Percentiles rank a stretch among this genome's conserved stretches.
Evolutionary conservation across 1,140 invertebrate species (phyloP).

Genomic region (Dolichoris vasculosae): DNA sequence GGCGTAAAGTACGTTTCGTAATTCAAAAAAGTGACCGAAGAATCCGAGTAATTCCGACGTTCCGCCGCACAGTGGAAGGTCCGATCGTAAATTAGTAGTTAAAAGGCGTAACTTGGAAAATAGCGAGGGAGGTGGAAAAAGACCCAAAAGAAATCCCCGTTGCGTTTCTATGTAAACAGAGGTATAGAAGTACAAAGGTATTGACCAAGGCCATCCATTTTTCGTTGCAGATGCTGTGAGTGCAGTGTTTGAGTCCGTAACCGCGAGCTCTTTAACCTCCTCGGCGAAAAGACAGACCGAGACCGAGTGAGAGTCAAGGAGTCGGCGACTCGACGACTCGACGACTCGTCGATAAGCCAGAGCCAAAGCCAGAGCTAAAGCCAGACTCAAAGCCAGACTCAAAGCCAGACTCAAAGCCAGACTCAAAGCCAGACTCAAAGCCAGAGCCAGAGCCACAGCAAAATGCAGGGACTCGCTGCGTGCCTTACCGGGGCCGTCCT

Average conservation of each 20-base stretch:
- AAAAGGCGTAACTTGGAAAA: neutral
- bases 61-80: neutral
- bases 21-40: neutral
- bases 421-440: too few relatives aligned
- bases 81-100: neutral
- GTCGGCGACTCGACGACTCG: neutral
- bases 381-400: too few relatives aligned
- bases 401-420: too few relatives aligned
- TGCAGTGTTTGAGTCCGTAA: neutral
- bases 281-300: neutral
- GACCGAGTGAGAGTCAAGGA: neutral
- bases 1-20: neutral
- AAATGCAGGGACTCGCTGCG: slow-evolving; percentile 84
- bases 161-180: neutral
- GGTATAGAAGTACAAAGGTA: neutral
- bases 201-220: slow-evolving; percentile 29
- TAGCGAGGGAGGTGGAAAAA: neutral
- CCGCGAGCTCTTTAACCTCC: neutral
- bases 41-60: neutral
- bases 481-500: slow-evolving; percentile 68
- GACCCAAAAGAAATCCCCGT: neutral
- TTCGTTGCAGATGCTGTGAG: slow-evolving; percentile 67
- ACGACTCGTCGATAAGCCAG: neutral
- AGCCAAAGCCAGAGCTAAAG: too few relatives aligned
- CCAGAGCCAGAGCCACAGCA: neutral